Evolutionary conservation across 1,140 invertebrate genomes (phyloP).

Genomic region (Rhysida immarginata): DNA sequence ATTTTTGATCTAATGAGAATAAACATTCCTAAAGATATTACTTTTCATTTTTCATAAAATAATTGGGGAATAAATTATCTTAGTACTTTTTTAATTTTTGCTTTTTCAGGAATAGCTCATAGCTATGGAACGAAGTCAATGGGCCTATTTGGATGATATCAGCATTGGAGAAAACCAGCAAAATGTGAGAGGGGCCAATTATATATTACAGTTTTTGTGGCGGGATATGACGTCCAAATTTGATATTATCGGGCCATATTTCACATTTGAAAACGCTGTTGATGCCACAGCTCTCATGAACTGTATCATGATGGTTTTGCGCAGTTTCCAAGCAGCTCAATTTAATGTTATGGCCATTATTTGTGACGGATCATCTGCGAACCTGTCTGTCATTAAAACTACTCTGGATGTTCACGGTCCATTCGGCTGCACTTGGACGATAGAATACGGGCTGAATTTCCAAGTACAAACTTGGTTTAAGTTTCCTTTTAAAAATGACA

Average conservation of each 20-base stretch:
- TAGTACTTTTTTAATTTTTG: no score
- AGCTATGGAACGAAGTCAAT: no score
- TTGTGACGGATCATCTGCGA: neutral
- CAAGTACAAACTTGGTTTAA: no score
- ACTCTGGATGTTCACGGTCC: neutral
- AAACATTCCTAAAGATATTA: no score
- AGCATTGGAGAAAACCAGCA: no score
- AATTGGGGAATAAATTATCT: no score
- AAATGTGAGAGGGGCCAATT: no score
- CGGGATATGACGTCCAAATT: neutral
- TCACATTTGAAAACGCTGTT: neutral
- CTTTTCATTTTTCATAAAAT: no score
- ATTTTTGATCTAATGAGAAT: no score
- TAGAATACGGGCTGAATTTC: neutral
- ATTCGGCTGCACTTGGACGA: neutral
- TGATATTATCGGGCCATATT: neutral
- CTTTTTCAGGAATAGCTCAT: no score
- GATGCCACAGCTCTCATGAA: neutral
- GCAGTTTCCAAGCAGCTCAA: neutral
- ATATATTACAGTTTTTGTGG: neutral
- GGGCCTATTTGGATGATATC: no score
- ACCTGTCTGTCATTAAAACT: neutral
- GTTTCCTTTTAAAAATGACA: neutral
- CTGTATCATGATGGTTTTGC: neutral
- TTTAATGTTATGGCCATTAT: neutral